phyloP scores from a whole-genome alignment of 2,113 vertebrate species.

The Furnarius figulus region DNA sequence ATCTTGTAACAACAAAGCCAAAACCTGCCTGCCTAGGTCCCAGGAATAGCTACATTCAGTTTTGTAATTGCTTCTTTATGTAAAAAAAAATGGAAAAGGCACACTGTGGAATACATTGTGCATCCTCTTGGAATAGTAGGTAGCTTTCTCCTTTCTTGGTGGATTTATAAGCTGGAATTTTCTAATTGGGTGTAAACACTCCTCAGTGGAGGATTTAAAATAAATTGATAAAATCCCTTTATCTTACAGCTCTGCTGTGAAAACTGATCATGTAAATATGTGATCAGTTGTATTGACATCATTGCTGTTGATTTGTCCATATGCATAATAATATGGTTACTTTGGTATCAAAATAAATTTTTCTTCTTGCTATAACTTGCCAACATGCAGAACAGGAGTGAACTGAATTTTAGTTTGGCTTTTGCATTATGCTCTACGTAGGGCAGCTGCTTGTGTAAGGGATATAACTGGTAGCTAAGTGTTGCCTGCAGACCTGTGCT shows the following conservation, averaged over 20 bases:
- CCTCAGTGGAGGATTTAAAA: neutral
- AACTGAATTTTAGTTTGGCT: neutral
- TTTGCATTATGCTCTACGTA: neutral
- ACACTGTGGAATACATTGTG: neutral
- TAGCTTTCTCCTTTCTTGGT: neutral
- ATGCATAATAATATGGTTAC: neutral
- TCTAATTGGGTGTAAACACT: neutral
- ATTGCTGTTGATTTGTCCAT: neutral
- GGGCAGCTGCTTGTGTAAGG: neutral
- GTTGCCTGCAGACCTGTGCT: neutral
- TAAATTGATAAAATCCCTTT: neutral
- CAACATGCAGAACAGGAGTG: neutral
- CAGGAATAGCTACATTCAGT: neutral
- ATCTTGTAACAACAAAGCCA: neutral
- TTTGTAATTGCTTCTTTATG: constrained; percentile 6
- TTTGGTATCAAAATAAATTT: neutral
- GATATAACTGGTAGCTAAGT: neutral
- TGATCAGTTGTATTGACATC: neutral
- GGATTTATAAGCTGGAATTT: neutral
- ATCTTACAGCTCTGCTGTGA: neutral
- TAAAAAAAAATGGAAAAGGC: neutral
- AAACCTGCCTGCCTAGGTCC: neutral
- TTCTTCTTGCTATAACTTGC: neutral
- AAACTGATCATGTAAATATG: neutral
- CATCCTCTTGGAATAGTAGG: neutral